Base-by-base conservation (phyloP, 2,797 vertebrate species). In the Spinus olivaceus region DNA sequence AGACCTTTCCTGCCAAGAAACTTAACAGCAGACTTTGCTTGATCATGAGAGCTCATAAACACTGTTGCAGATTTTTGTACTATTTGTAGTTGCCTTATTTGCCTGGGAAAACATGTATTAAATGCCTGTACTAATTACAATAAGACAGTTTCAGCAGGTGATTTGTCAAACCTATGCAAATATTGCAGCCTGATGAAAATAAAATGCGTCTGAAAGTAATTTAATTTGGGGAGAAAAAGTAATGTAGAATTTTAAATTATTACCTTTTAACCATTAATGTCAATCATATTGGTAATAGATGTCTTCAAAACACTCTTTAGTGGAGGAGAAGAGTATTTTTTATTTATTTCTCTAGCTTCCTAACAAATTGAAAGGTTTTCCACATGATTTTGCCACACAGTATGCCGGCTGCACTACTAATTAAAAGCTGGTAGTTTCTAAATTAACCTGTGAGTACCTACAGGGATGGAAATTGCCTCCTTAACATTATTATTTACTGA, bases 401-500 rank as follows among this genome's bases (percentile, higher is more conserved):
- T 93, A 61, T 85, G 95, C 57, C 92, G 56, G 63, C 79, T 95
- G 82, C 81, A 89, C 81, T 94, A 87, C 92, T 97, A 97, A 98
- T 98, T 98, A 97, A 97, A 98, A 95, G 87, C 86, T 93, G 71
- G 72, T 95, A 92, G 70, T 82, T 96, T 94, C 89, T 97, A 93
- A 96, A 97, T 97, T 96, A 97, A 97, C 88, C 84, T 93, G 65
- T 86, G 94, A 72, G 83, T 92, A 94, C 97, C 97, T 94, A 96
- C 96, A 92, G 97, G 91, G 97, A 96, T 96, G 89, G 81, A 98
- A 98, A 98, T 98, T 97, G 95, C 95, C 88, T 97, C 78, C 92
- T 97, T 97, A 95, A 90, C 82, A 90, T 93, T 95, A 92, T 92
- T 97, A 97, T 97, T 97, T 97, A 96, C 92, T 96, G 96, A 96